These are phyloP conservation scores for Macrostomum lignano DNA, from an alignment of 1,140 invertebrate genomes.

Conservation along the genomic window DNA sequence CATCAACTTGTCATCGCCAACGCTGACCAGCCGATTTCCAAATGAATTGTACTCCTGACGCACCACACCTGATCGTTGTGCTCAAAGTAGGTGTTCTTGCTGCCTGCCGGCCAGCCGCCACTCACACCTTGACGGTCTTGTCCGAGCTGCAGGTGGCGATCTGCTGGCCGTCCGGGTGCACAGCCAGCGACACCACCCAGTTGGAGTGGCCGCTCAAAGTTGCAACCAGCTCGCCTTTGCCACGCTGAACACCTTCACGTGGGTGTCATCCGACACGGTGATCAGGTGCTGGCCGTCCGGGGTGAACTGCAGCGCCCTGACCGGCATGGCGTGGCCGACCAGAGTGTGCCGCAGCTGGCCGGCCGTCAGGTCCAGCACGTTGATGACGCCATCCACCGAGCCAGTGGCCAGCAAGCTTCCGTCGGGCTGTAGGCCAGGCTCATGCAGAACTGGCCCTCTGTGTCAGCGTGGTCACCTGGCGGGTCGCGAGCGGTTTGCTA, in stretches of 20 bases:
- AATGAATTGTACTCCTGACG: slow-evolving; percentile 5
- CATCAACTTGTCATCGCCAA: slow-evolving; percentile 60
- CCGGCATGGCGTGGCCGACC: slow-evolving; percentile 84
- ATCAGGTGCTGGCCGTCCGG: slow-evolving; percentile 68
- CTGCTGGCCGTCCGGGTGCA: slow-evolving; percentile 57
- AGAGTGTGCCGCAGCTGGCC: slow-evolving; percentile 67
- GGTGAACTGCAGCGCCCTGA: slow-evolving; percentile 68
- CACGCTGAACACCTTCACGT: slow-evolving; percentile 46
- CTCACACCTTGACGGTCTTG: slow-evolving; percentile 78
- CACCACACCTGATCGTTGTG: slow-evolving; percentile 51
- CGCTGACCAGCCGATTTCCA: slow-evolving; percentile 36
- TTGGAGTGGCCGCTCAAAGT: slow-evolving; percentile 3
- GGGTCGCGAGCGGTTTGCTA: too few relatives aligned
- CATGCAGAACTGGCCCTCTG: too few relatives aligned
- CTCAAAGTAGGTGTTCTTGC: slow-evolving; percentile 67
- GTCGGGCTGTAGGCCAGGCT: slow-evolving; percentile 48
- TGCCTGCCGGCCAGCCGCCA: slow-evolving; percentile 51
- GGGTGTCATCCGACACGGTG: slow-evolving; percentile 82
- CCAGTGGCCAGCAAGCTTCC: slow-evolving; percentile 80
- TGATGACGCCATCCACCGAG: slow-evolving; percentile 75
- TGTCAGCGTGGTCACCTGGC: too few relatives aligned
- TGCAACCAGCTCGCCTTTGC: not conserved
- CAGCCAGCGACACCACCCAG: slow-evolving; percentile 74
- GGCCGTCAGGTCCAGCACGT: slow-evolving; percentile 69
- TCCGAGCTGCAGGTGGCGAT: slow-evolving; percentile 71